Evolutionary conservation across 2,113 vertebrate species (phyloP).

Genomic region (Peromyscus leucopus): DNA sequence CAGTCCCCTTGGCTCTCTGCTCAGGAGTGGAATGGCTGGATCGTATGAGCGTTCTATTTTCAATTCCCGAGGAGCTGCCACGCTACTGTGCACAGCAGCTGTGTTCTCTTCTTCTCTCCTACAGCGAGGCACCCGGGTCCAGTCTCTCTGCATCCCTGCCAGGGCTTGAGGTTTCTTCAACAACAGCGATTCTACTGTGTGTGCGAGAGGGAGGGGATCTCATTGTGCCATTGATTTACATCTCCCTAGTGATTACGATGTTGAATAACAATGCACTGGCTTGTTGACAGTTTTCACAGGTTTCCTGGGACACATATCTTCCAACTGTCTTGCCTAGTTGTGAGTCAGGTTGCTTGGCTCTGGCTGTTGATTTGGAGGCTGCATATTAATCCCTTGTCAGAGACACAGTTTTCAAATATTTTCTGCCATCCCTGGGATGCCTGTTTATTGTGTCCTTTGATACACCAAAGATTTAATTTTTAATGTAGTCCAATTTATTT

Average conservation of each 20-base stretch:
- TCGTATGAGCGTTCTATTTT: conserved; percentile 44
- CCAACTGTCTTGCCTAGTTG: neutral
- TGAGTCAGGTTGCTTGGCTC: neutral
- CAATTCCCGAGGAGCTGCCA: neutral
- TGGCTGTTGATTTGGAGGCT: neutral
- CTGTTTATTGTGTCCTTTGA: neutral
- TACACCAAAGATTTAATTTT: neutral
- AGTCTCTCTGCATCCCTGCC: neutral
- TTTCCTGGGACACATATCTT: neutral
- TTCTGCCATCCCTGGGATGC: neutral
- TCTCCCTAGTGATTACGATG: neutral
- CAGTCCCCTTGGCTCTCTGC: neutral
- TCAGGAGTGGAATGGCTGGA: conserved; percentile 8
- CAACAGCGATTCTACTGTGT: neutral
- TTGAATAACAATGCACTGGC: neutral
- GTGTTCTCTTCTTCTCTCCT: neutral
- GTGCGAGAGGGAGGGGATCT: neutral
- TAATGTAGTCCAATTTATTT: neutral
- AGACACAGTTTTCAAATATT: conserved; percentile 22
- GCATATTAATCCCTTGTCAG: neutral
- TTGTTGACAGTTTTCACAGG: neutral
- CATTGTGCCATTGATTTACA: neutral
- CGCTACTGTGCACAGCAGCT: neutral
- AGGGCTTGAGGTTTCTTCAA: neutral
- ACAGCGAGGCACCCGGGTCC: neutral